Conservation (phyloP, 1,140 invertebrate genomes). For the Zaprionus nigranus region DNA sequence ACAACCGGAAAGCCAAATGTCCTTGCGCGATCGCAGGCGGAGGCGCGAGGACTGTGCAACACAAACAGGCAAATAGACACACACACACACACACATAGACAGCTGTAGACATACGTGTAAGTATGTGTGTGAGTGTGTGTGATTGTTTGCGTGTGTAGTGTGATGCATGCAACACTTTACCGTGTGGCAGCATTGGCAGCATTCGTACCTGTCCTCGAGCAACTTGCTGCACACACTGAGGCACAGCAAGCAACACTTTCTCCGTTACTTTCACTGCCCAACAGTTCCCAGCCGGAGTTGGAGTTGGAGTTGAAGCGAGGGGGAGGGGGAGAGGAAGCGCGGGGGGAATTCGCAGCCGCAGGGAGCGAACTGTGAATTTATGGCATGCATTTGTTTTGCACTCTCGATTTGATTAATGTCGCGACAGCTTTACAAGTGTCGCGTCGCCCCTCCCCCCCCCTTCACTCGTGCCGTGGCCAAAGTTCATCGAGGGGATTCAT, state of each 20-base stretch:
- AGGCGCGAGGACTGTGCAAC: neutral
- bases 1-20: conserved; percentile 61
- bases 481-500: conserved; percentile 51
- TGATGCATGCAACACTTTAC: conserved; percentile 30
- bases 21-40: conserved; percentile 42
- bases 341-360: conserved; percentile 8
- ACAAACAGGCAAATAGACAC: conserved; percentile 11
- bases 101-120: neutral
- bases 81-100: neutral
- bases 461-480: conserved; percentile 30
- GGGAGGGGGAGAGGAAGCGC: too few species aligned
- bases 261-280: conserved; percentile 45
- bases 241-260: conserved; percentile 38
- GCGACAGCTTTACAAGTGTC: conserved; percentile 70
- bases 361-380: conserved; percentile 54
- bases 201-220: conserved; percentile 3
- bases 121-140: too few species aligned
- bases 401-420: conserved; percentile 68
- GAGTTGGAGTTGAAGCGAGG: too few species aligned
- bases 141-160: conserved; percentile 10
- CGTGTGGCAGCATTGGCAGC: neutral
- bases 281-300: neutral
- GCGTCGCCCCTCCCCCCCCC: conserved; percentile 48
- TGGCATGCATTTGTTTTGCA: conserved; percentile 65
- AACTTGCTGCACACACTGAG: neutral